Percentiles rank a stretch among this genome's conserved stretches.
These are phyloP conservation scores for Hydrotaea diabolus DNA, from an alignment of 2,888 invertebrate species.

Conservation along the genomic window DNA sequence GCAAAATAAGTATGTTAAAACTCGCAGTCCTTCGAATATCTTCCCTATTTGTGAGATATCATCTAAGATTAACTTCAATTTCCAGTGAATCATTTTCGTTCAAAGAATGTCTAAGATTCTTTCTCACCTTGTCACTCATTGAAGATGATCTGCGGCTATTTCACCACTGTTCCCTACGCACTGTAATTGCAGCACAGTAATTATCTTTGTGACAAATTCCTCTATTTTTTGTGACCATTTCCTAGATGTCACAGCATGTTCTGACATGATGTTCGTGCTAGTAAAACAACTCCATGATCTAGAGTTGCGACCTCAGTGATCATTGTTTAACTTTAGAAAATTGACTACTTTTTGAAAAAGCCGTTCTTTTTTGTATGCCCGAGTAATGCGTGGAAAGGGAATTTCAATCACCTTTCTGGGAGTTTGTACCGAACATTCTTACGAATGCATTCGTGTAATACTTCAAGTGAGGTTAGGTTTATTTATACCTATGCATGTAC, in stretches of 20 bases:
- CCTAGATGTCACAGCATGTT: conserved; percentile 59
- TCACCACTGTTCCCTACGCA: not conserved
- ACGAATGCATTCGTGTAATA: no score
- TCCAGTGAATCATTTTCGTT: no score
- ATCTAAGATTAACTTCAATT: no score
- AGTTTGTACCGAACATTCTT: no score
- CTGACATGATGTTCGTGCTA: conserved; percentile 62
- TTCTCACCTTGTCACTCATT: not conserved
- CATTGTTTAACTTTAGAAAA: conserved; percentile 66
- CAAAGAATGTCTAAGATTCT: not conserved
- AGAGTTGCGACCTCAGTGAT: conserved; percentile 49
- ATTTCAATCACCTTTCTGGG: conserved; percentile 3
- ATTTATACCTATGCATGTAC: no score
- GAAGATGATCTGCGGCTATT: not conserved
- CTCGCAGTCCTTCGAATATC: no score
- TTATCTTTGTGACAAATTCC: not conserved
- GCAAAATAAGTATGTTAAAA: no score
- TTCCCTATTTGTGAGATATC: no score
- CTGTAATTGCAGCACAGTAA: not conserved
- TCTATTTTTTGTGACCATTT: conserved; percentile 26
- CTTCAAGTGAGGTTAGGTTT: no score
- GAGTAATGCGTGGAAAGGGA: not conserved
- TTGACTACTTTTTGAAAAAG: conserved; percentile 42
- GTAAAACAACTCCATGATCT: not conserved
- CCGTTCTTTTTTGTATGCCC: not conserved